These are phyloP conservation scores for Calameuta idolon DNA, from an alignment of 2,888 invertebrate species.

Conservation along the genomic window DNA sequence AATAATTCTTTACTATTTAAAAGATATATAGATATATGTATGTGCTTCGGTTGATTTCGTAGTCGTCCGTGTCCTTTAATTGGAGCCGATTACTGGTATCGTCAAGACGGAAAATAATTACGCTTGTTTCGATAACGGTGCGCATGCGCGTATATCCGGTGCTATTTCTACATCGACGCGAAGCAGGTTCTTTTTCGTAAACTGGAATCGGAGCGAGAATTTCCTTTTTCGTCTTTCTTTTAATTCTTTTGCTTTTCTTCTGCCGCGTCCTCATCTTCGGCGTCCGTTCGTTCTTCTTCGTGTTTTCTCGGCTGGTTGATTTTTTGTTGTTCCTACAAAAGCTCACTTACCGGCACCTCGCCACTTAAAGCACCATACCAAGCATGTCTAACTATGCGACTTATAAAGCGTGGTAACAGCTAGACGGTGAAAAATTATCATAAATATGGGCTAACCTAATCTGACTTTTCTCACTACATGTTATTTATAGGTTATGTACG, in stretches of 20 bases:
- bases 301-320: neutral
- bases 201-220: neutral
- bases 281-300: neutral
- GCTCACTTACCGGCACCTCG: neutral
- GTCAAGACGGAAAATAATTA: neutral
- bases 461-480: neutral
- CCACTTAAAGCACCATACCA: conserved; percentile 59
- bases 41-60: neutral
- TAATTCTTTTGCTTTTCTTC: neutral
- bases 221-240: neutral
- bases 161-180: neutral
- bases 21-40: neutral
- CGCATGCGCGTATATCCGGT: neutral
- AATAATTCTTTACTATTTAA: neutral
- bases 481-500: neutral
- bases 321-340: neutral
- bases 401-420: conserved; percentile 66
- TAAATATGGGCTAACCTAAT: neutral
- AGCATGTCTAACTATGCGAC: conserved; percentile 65
- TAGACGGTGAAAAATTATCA: conserved; percentile 31
- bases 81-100: neutral
- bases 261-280: neutral
- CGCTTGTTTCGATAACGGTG: neutral
- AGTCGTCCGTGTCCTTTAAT: neutral
- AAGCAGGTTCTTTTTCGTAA: neutral